phyloP scores from a whole-genome alignment of 2,113 vertebrate genomes.

The Chinchilla lanigera region DNA sequence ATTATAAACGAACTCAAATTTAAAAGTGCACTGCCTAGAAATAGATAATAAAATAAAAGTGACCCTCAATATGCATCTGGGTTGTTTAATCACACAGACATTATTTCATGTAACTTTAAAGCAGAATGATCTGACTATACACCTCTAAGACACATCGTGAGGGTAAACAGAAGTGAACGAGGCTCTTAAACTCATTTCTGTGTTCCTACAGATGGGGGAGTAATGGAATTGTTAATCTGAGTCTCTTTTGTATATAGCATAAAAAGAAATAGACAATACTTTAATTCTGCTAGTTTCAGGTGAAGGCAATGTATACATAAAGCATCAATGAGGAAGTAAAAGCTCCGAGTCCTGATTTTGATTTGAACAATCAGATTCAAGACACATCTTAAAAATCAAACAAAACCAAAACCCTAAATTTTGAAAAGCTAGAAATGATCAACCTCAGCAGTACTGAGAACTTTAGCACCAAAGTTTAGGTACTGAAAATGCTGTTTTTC shows the following conservation, averaged over 20 bases:
- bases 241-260: neutral
- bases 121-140: neutral
- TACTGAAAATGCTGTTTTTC: neutral
- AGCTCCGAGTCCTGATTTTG: neutral
- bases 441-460: neutral
- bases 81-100: neutral
- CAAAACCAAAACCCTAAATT: neutral
- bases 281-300: neutral
- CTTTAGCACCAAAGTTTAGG: neutral
- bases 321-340: neutral
- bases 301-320: neutral
- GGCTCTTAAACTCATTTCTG: neutral
- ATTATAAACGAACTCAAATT: neutral
- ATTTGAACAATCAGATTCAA: neutral
- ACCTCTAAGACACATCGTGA: neutral
- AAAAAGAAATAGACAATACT: neutral
- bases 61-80: neutral
- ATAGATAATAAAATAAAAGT: neutral
- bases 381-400: neutral
- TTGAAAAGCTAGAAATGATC: neutral
- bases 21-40: neutral
- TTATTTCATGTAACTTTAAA: neutral
- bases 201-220: neutral
- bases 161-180: neutral
- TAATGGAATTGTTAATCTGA: neutral